Percentiles rank a stretch among this genome's conserved stretches.
Conservation (phyloP, 2,113 vertebrate species). For the Accipiter virgatus region DNA sequence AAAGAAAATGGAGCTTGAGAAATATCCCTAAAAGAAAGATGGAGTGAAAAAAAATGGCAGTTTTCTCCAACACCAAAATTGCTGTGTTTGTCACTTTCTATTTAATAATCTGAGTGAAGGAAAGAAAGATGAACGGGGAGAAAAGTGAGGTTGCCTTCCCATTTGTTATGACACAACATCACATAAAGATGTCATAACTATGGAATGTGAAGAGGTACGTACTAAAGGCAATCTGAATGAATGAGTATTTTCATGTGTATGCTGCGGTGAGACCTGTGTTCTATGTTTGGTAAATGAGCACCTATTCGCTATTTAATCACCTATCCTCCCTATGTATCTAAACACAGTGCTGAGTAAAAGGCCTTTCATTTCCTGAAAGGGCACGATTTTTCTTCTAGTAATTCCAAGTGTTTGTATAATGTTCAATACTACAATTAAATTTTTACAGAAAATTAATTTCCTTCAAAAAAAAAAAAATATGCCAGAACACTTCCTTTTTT, state of each 20-base stretch:
- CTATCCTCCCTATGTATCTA: not conserved
- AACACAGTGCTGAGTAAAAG: not conserved
- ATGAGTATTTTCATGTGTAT: not conserved
- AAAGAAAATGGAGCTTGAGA: not conserved
- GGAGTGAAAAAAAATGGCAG: not conserved
- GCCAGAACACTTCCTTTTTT: not conserved
- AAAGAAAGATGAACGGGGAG: not conserved
- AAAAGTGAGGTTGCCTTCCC: not conserved
- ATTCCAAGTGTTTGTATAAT: not conserved
- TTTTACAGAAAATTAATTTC: not conserved
- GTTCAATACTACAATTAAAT: not conserved
- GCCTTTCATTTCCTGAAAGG: not conserved
- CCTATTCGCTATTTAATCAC: not conserved
- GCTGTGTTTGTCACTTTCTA: not conserved
- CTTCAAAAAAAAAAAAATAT: not conserved
- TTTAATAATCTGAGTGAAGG: not conserved
- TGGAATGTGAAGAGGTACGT: not conserved
- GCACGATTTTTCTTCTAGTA: not conserved
- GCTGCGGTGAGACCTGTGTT: not conserved
- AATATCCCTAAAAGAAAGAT: not conserved
- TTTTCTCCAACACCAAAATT: not conserved
- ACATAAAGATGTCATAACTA: not conserved
- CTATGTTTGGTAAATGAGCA: not conserved
- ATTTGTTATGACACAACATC: not conserved
- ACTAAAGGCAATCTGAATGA: not conserved